Base-by-base conservation (phyloP, 2,888 invertebrate genomes). In the Ecliptopera silaceata region DNA sequence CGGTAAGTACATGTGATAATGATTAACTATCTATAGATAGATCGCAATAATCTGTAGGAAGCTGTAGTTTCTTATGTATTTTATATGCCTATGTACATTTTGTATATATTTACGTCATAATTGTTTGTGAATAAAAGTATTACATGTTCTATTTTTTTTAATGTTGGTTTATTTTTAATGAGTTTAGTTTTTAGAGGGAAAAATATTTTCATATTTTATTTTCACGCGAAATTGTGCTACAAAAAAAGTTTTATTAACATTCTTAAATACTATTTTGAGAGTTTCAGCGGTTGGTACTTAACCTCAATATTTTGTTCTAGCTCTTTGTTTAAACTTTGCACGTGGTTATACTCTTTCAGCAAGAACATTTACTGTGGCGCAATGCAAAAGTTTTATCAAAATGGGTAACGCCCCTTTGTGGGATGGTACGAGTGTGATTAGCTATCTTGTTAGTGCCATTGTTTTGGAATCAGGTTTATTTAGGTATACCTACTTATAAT, bases 261-360 rank as follows among this genome's bases (percentile, higher is more conserved):
- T 15, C 36, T 12, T 34, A 26, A 4, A 5, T 34, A 34, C 34
- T 13, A 34, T 13, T 34, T 36, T 36, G 2, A 36, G 15, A 15
- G 2, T 36, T 44, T 52, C 39, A 44, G 43, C 50, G 17, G 53
- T 46, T 48, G 42, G 20, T 50, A 56, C 46, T 51, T 56, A 64
- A 56, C 55, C 60, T 62, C 51, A 38, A 59, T 62, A 60, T 56
- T 55, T 51, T 50, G 57, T 26, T 56, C 41, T 6, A n/a, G n/a
- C 11, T 59, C 54, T 54, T 58, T 59, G 52, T 60, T 56, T 58
- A 52, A 48, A 61, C 4, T 29, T 43, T 12, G 11, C 58, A 60
- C 56, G 58, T 60, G 59, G 32, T 41, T 49, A 41, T 47, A 20
- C 13, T 36, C 17, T 43, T 20, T 38, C 17, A 8, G 12, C 36